Evolutionary conservation across 2,113 vertebrate genomes (phyloP).

Genomic region (Ginglymostoma cirratum): DNA sequence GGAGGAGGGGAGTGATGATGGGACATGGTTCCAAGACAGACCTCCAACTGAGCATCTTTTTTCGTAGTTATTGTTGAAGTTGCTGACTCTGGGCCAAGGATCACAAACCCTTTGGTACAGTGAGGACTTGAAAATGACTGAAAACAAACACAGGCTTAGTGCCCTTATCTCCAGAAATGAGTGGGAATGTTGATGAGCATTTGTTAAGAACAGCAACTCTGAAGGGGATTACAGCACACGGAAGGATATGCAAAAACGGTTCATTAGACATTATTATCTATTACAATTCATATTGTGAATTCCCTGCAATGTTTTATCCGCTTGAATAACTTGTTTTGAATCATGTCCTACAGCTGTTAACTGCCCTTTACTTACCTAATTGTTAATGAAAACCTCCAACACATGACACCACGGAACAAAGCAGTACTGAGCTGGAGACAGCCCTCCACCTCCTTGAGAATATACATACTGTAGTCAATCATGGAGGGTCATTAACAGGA

Average conservation of each 20-base stretch:
- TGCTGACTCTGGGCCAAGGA: slow-evolving; percentile 23
- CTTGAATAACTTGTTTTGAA: not conserved
- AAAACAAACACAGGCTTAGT: slow-evolving; percentile 22
- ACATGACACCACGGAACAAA: not conserved
- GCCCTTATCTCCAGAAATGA: not conserved
- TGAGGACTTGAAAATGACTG: slow-evolving; percentile 28
- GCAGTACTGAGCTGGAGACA: not conserved
- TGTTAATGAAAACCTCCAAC: not conserved
- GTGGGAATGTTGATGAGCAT: no score
- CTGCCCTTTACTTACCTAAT: not conserved
- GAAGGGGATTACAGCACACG: slow-evolving; percentile 2
- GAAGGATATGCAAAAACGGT: not conserved
- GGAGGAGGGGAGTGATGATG: not conserved
- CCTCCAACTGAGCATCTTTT: slow-evolving; percentile 44
- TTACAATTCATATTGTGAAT: slow-evolving; percentile 20
- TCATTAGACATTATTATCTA: slow-evolving; percentile 17
- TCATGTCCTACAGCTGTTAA: not conserved
- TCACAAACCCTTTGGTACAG: slow-evolving; percentile 33
- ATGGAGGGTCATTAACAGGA: not conserved
- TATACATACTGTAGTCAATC: not conserved
- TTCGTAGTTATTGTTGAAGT: slow-evolving; percentile 40
- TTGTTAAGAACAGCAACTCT: not conserved
- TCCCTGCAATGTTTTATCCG: not conserved
- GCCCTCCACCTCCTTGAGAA: not conserved
- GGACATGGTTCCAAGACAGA: slow-evolving; percentile 41